A percentile compares a stretch with the other conserved stretches of the same genome.
phyloP scores from a whole-genome alignment of 92 coral and sea anemone species.

The Actinernus sp. region DNA sequence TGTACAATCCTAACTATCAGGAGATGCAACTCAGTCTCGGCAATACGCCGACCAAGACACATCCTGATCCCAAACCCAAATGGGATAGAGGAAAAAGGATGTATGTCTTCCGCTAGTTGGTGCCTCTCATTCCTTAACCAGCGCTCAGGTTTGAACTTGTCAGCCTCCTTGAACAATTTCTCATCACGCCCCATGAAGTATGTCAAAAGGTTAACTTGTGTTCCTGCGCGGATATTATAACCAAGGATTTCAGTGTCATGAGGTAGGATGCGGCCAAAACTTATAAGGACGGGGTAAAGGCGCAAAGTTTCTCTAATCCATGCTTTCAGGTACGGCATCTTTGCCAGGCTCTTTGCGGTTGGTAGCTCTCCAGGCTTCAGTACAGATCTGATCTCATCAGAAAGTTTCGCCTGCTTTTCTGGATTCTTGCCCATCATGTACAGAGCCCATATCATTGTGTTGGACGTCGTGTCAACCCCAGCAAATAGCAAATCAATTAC shows the following conservation, averaged over 20 bases:
- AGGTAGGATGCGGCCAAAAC: slow-evolving; percentile 23
- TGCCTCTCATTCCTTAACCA: slow-evolving; percentile 53
- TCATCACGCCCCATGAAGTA: slow-evolving; percentile 70
- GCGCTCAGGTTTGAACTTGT: slow-evolving; percentile 66
- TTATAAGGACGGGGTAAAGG: slow-evolving; percentile 46
- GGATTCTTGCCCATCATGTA: slow-evolving; percentile 71
- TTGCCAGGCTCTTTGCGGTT: slow-evolving; percentile 11
- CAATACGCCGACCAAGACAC: slow-evolving; percentile 65
- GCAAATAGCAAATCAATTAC: slow-evolving; percentile 72
- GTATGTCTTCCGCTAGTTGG: background rate
- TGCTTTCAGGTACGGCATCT: slow-evolving; percentile 77
- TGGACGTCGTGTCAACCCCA: slow-evolving; percentile 75
- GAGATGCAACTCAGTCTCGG: background rate
- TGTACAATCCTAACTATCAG: slow-evolving; percentile 3
- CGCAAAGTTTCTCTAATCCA: slow-evolving; percentile 80
- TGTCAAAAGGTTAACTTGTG: slow-evolving; percentile 33
- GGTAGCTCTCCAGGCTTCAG: slow-evolving; percentile 42
- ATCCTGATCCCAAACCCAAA: slow-evolving; percentile 69
- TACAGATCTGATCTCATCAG: slow-evolving; percentile 61
- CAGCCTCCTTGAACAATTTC: slow-evolving; percentile 49
- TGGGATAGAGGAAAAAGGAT: slow-evolving; percentile 48
- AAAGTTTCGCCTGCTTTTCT: slow-evolving; percentile 63
- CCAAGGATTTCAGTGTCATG: slow-evolving; percentile 56
- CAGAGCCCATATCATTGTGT: slow-evolving; percentile 67
- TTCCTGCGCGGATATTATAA: slow-evolving; percentile 71